Evolutionary conservation across 37 sponge, comb jelly and placozoan species (phyloP), one percentile per base, ranked within the genome.

Genomic region (Chondrosia reniformis): DNA sequence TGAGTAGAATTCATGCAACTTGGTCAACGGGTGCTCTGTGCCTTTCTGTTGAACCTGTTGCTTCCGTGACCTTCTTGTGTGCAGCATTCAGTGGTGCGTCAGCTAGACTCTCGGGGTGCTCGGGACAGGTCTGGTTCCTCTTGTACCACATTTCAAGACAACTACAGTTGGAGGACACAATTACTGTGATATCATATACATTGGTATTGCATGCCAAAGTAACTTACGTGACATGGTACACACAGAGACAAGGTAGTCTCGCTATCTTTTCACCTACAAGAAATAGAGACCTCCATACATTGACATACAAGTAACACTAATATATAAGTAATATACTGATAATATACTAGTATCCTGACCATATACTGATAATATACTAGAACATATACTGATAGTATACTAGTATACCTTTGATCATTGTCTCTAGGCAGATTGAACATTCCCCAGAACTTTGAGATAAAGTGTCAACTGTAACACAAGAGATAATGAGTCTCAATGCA

Each of bases 401-500:
- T 13, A 56, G 40, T 9, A 21, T 31, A 94, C 95, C 97, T 46
- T 54, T 52, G 17, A 38, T 45, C 91, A 96, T 88, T 30, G 93
- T 89, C 19, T 93, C 94, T 63, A 96, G 57, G 63, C 97, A 96
- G 38, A 96, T 96, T 56, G 78, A 81, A 78, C 97, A 96, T 46
- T 96, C 97, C 19, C 97, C 97, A 42, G 85, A 79, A 62, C 86
- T 87, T 27, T 77, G 66, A 2, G 4, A 9, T 46, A 95, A 72
- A 3, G 54, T 71, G 33, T 88, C 89, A 67, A 75, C 96, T 95
- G 86, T 31, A 76, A 37, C 66, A 3, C 43, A 2, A 63, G 7
- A 40, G 30, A 10, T 30, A 30, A 4, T 21, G n/a, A n/a, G n/a
- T n/a, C n/a, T n/a, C n/a, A n/a, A 54, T 3, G 59, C 4, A 49